These are phyloP conservation scores for Spisula solida DNA, from an alignment of 2,888 invertebrate genomes.

Conservation along the genomic window DNA sequence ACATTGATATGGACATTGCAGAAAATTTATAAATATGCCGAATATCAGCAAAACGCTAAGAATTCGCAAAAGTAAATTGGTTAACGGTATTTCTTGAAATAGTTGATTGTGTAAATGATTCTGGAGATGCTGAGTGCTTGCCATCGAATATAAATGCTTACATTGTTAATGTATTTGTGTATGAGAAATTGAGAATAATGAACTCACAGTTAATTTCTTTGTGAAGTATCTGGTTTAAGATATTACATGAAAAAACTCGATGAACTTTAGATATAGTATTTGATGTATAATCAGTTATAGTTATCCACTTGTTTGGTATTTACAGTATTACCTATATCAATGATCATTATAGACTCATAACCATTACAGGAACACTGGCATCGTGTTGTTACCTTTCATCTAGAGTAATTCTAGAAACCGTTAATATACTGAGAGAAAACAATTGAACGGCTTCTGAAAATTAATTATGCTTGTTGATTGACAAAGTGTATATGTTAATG, in stretches of 20 bases:
- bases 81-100: background rate
- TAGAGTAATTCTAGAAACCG: background rate
- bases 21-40: no score
- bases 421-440: slow-evolving; percentile 19
- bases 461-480: slow-evolving; percentile 47
- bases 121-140: background rate
- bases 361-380: background rate
- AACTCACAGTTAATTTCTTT: background rate
- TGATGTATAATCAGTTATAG: background rate
- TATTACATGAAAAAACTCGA: background rate
- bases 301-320: background rate
- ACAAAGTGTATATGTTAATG: slow-evolving; percentile 44
- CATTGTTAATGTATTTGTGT: background rate
- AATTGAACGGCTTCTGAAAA: slow-evolving; percentile 31
- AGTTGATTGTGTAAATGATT: background rate
- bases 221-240: background rate
- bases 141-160: background rate
- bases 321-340: background rate
- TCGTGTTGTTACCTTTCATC: slow-evolving; percentile 3
- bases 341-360: background rate
- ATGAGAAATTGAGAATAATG: background rate
- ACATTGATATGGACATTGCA: no score
- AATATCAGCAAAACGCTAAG: no score
- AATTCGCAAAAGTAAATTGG: no score
- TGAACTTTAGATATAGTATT: background rate